phyloP scores from a whole-genome alignment of 2,797 vertebrate genomes.

The Pangasius mekongensis region DNA sequence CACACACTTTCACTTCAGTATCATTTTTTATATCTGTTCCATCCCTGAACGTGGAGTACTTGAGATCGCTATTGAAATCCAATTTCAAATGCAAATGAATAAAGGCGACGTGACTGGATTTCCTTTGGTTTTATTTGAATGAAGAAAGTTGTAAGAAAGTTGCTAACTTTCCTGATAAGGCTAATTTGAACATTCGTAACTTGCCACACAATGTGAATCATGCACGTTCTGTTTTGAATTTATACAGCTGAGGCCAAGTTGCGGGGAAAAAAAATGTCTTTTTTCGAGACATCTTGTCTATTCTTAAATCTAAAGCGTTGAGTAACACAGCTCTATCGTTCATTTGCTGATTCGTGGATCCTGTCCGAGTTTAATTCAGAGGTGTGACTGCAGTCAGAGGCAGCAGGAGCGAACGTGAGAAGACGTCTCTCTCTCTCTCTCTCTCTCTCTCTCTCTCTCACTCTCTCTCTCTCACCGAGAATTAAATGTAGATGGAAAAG shows the following conservation, averaged over 20 bases:
- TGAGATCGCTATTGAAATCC: neutral
- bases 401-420: constrained; percentile 27
- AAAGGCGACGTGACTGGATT: neutral
- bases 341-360: constrained; percentile 27
- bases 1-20: neutral
- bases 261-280: neutral
- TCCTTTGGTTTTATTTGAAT: neutral
- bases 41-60: neutral
- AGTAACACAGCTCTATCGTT: neutral
- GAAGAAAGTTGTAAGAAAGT: neutral
- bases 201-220: no score
- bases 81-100: neutral
- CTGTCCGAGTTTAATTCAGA: constrained; percentile 44
- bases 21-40: neutral
- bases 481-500: constrained; percentile 38
- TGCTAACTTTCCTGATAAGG: neutral
- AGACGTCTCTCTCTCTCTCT: constrained; percentile 17
- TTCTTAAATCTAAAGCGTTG: constrained; percentile 11
- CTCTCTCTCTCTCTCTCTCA: neutral
- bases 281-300: neutral
- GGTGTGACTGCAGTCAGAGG: constrained; percentile 33
- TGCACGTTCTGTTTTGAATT: neutral
- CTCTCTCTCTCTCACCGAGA: constrained; percentile 11
- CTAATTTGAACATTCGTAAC: neutral
- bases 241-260: neutral